Evolutionary conservation across 2,797 vertebrate genomes (phyloP), one percentile per base, ranked within the genome.

Genomic region (Microctenopoma steveboyesi): DNA sequence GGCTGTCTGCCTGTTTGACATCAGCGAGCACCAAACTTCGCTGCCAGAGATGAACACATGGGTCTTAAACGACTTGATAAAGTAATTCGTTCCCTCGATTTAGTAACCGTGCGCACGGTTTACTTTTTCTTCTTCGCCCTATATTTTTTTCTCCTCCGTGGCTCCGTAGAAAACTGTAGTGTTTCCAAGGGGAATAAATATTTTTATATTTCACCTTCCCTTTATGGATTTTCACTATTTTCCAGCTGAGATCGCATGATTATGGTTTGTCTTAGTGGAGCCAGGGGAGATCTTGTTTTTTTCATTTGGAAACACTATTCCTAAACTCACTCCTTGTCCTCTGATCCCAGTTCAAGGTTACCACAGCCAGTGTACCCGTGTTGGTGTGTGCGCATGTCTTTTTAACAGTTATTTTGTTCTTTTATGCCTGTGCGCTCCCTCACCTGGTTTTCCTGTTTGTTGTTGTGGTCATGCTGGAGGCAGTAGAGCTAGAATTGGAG

Each of bases 271-370:
- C 50, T 42, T 22, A n/a, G 59, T 33, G 56, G 51, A 75, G 69
- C 58, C 52, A 28, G 52, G 63, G 27, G 37, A 12, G 42, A 78
- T 54, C 78, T 27, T 61, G 58, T 62, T 58, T 40, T 76, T 68
- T 93, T 84, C 91, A 92, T 86, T 90, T 94, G 92, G 87, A 92
- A 88, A 86, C 72, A 70, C 91, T 92, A 95, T 95, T 74, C 27
- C 76, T 86, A 94, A 92, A 89, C 88, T 83, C 54, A 57, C 54
- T 63, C 64, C 64, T 72, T 66, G 69, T 74, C 64, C 62, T 57
- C 62, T 1, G 10, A 60, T 74, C 56, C 52, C 42, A 8, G 40
- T 50, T 64, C 65, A 74, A 69, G 69, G 78, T 81, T 69, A 79
- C 80, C 72, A 58, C 72, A 80, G 73, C 79, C 79, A 64, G 76